Evolutionary conservation across 2,113 vertebrate genomes (phyloP), one percentile per base, ranked within the genome.

Genomic region (Lagopus leucura): DNA sequence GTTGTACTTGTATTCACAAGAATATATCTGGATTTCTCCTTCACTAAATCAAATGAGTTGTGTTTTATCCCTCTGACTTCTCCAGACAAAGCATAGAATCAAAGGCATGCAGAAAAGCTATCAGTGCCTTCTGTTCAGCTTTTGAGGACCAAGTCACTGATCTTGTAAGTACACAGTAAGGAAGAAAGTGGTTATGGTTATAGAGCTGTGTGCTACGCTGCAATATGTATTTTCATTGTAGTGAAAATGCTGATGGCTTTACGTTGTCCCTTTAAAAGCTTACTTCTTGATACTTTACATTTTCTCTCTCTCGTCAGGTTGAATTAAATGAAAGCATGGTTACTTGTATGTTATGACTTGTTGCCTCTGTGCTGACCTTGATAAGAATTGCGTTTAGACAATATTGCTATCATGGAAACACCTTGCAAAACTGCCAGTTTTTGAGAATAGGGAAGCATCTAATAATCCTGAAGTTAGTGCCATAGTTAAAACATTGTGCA

Each of bases 81-180:
- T 94, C 40, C 84, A 99, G 99, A 50, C 91, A 98, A 96, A 95
- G 95, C 21, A 65, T 98, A 86, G 97, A 98, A 61, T 98, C 98
- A 34, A 66, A 81, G 13, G 24, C 83, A 27, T 97, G 97, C 92
- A 97, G 85, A 92, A 90, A 96, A 86, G 97, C 98, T 36, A 73
- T 99, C 28, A 63, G 90, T 90, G 82, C 48, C 38, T 98, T 99
- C 94, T 97, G 96, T 92, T 89, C 86, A 42, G 96, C 91, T 47
- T 97, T 99, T 89, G 96, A 98, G 97, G 97, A 98, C 18, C 97
- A 99, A 30, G 95, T 99, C 55, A 86, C 95, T 8, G 95, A 97
- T 90, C 97, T 95, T 93, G 99, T 99, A 95, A 97, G 98, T 97
- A 93, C 17, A 47, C 5, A 8, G 4, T 60, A 50, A 92, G 60